phyloP scores from a whole-genome alignment of 1,140 invertebrate genomes.

The Palaemon carinicauda region DNA sequence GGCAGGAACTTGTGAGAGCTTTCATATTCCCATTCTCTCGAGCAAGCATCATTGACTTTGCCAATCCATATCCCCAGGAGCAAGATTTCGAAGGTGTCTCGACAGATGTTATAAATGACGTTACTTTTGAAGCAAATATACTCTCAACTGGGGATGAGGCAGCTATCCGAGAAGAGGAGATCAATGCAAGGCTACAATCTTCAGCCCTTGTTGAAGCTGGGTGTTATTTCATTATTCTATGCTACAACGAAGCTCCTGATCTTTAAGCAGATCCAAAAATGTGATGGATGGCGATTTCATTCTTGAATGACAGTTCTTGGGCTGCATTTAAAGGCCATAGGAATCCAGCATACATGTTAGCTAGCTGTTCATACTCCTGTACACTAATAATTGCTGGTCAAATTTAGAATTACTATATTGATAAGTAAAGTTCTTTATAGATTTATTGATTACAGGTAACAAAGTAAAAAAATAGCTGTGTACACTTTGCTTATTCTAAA shows the following conservation, averaged over 20 bases:
- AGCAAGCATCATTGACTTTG: slow-evolving; percentile 29
- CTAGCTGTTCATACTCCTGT: too few relatives aligned
- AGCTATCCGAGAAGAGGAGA: slow-evolving; percentile 25
- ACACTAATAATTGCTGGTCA: too few relatives aligned
- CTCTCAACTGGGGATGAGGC: slow-evolving; percentile 37
- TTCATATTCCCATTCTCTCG: slow-evolving; percentile 35
- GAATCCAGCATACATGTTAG: too few relatives aligned
- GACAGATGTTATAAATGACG: background rate
- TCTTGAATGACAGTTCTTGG: too few relatives aligned
- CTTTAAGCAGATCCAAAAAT: background rate
- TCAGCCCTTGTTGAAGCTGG: slow-evolving; percentile 43
- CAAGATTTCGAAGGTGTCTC: background rate
- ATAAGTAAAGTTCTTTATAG: too few relatives aligned
- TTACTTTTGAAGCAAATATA: slow-evolving; percentile 38
- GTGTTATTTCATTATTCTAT: slow-evolving; percentile 42
- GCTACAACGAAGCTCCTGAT: slow-evolving; percentile 8
- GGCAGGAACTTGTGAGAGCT: slow-evolving; percentile 25
- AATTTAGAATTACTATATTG: too few relatives aligned
- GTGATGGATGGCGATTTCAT: too few relatives aligned
- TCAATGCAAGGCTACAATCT: slow-evolving; percentile 2
- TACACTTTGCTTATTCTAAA: background rate
- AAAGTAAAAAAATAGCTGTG: too few relatives aligned
- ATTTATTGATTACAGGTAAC: too few relatives aligned
- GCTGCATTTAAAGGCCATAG: too few relatives aligned
- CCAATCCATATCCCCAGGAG: slow-evolving; percentile 3